phyloP scores from a whole-genome alignment of 2,797 vertebrate species.

The Cyprinodon diabolis region DNA sequence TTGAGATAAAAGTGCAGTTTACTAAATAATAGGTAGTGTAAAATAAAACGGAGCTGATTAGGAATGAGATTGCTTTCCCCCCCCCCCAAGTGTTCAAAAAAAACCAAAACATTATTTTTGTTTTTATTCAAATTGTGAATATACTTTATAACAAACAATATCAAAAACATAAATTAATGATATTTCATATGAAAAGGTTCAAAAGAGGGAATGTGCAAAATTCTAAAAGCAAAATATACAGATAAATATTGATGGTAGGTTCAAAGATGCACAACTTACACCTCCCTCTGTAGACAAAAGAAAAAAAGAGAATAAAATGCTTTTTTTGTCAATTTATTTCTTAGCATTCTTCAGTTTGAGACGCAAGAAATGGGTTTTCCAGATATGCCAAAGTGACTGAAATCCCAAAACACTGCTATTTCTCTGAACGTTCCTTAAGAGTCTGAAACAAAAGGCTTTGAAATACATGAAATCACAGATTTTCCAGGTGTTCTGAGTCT shows the following conservation, averaged over 20 bases:
- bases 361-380: slow-evolving; percentile 63
- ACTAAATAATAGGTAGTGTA: background rate
- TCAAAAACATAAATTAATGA: background rate
- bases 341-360: slow-evolving; percentile 20
- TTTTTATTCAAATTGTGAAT: background rate
- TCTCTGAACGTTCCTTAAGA: slow-evolving; percentile 45
- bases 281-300: too few species aligned
- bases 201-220: background rate
- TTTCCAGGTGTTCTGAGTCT: slow-evolving; percentile 56
- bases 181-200: background rate
- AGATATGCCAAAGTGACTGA: slow-evolving; percentile 47
- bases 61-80: background rate
- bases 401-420: slow-evolving; percentile 40
- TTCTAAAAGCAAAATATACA: background rate
- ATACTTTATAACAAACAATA: background rate
- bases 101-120: background rate
- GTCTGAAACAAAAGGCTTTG: slow-evolving; percentile 29
- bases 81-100: background rate
- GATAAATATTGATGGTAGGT: background rate
- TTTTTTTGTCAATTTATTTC: slow-evolving; percentile 6
- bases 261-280: background rate
- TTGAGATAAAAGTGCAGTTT: background rate
- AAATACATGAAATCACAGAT: slow-evolving; percentile 31
- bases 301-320: slow-evolving; percentile 33
- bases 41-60: background rate